These are phyloP conservation scores for Rhizomys pruinosus DNA, from an alignment of 2,113 vertebrate genomes.

Conservation along the genomic window DNA sequence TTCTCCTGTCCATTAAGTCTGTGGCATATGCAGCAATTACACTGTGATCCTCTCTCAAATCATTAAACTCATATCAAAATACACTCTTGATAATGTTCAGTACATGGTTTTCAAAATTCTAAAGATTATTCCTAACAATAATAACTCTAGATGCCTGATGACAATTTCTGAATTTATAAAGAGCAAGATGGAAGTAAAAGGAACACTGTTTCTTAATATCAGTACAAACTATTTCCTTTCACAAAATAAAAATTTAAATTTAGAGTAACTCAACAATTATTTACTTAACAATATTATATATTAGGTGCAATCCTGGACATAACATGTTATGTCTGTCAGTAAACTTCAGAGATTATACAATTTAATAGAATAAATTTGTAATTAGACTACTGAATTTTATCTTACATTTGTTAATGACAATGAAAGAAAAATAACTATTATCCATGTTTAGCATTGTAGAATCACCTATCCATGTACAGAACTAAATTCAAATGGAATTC, in stretches of 20 bases:
- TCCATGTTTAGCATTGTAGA: neutral
- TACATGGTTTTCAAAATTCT: neutral
- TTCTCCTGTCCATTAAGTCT: neutral
- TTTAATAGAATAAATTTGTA: neutral
- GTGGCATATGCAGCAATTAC: fast-evolving
- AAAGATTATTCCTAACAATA: neutral
- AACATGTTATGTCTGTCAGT: neutral
- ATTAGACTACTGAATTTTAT: neutral
- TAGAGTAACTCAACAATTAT: neutral
- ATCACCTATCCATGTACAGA: neutral
- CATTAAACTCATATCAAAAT: fast-evolving
- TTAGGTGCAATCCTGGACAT: neutral
- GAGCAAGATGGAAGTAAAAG: neutral
- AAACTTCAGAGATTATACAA: neutral
- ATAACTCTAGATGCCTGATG: neutral
- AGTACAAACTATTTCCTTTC: neutral
- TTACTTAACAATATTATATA: neutral
- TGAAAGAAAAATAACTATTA: neutral
- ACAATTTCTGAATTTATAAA: neutral
- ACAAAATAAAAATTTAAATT: conserved; percentile 42
- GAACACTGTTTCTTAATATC: neutral
- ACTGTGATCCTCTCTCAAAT: neutral
- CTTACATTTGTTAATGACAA: neutral
- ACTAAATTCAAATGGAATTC: conserved; percentile 21
- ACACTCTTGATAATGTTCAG: neutral